Base-by-base conservation (phyloP, 64 coral and sea anemone genomes). In the Actinia tenebrosa region DNA sequence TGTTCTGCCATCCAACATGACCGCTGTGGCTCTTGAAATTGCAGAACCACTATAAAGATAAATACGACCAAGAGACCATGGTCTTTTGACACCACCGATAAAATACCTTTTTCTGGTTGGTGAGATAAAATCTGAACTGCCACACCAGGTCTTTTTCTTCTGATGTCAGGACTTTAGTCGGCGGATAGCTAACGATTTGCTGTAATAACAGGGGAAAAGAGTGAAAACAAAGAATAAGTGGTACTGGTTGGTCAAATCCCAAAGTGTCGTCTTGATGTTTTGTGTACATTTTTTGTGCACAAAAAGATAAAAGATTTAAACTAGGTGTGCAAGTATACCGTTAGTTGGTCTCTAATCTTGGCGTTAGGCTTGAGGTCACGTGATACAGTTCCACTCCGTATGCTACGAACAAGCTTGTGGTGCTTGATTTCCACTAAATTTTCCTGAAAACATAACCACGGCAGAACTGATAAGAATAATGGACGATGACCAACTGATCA, bases 151-250 rank as follows among this genome's bases (percentile, higher is more conserved):
- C 97, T 64, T 99, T 99, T 78, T 99, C 97, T 84, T 99, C 97
- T 25, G 97, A 99, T 27, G 97, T 99, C 10, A 99, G 86, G 4
- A 93, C 86, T 83, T 99, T 95, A 16, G 90, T 99, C 5, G 97
- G 91, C 75, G 97, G 97, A 87, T 99, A 99, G 22, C 97, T 88
- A 52, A 99, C 97, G 50, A 99, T 99, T 95, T 99, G 93, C 95
- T 98, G 42, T 45, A 10, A 89, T 27, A 89, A 71, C 9, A 42
- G 72, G 44, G 30, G 30, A 37, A 37, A 37, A 37, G 30, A 37
- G 30, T 37, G 30, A 37, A 10, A 23, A 8, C 19, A n/a, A 3
- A 5, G 3, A 22, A 66, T 66, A 25, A 75, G 14, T n/a, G n/a
- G 30, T 37, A 37, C 30, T 37, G 30, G 30, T 37, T 37, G 30